Evolutionary conservation across 2,797 vertebrate genomes (phyloP).

Genomic region (Dipus sagitta): DNA sequence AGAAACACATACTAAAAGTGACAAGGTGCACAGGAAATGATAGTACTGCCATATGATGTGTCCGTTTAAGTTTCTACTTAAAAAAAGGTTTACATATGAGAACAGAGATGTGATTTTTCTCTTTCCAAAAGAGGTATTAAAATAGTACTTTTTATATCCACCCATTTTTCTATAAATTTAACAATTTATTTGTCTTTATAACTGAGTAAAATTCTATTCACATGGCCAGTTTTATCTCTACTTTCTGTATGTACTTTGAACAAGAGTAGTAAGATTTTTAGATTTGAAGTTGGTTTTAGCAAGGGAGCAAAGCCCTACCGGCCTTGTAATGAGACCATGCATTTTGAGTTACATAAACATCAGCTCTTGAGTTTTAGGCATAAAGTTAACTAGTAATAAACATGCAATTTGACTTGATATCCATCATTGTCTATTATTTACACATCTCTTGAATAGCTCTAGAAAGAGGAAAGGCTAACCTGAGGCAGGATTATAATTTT

Average conservation of each 20-base stretch:
- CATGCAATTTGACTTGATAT: neutral
- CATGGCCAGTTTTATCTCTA: neutral
- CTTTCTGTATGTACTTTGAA: neutral
- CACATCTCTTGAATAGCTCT: neutral
- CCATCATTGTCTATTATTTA: neutral
- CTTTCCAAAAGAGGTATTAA: no score
- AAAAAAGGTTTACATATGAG: no score
- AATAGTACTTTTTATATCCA: no score
- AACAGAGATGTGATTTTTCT: no score
- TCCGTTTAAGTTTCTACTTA: no score
- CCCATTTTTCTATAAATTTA: no score
- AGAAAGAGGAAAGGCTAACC: neutral
- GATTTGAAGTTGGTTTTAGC: neutral
- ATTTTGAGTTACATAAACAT: neutral
- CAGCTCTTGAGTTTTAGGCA: neutral
- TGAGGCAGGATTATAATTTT: neutral
- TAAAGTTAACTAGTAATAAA: neutral
- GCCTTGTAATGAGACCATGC: neutral
- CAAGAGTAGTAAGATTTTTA: neutral
- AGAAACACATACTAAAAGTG: no score
- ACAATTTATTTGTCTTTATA: no score
- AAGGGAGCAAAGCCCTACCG: neutral
- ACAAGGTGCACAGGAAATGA: no score
- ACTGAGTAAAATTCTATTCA: no score
- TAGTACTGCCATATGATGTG: no score